Base-by-base conservation (phyloP, 2,888 invertebrate species). In the Liopterus haemorrhoidalis region DNA sequence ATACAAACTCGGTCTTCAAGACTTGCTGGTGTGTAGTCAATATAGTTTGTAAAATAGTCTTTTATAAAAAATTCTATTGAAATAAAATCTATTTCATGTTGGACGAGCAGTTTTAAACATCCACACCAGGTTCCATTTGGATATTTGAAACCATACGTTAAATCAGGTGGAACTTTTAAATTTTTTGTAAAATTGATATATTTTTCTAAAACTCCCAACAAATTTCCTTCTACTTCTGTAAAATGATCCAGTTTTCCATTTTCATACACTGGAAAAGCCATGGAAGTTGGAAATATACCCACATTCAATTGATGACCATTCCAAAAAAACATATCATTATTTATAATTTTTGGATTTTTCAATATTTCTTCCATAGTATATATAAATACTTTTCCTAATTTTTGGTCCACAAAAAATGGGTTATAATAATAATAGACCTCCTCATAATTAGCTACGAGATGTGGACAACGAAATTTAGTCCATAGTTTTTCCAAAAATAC, bases 21-120 rank as follows among this genome's bases (percentile, higher is more conserved):
- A 5, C 3, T 14, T 18, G 16, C 16, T 9, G 6, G 9, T 14
- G 31, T 31, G n/a, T 15, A 31, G 14, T 31, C 31, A 6, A 31
- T 31, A 14, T 31, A 14, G 6, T 9, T 9, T 14, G 31, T 31
- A 14, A 11, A 5, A 14, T 31, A 31, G 9, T 31, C 15, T 31
- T 31, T 31, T 5, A 31, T 31, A 14, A 31, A 31, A 31, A 15
- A 31, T 31, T 31, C 14, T 5, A 31, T 31, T 31, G 31, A 11
- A 14, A 31, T 31, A 15, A 31, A 31, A 5, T 31, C 31, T 5
- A 4, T 5, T 31, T 31, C 4, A 15, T 18, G 3, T 14, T 5
- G 3, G 14, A 31, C 3, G 5, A 31, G 15, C 4, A 14, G 8
- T 14, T 14, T 31, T 6, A 31, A 14, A 14, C 5, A 14, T 5